Conservation (phyloP, 1,140 invertebrate genomes). For the Drosophila persimilis region DNA sequence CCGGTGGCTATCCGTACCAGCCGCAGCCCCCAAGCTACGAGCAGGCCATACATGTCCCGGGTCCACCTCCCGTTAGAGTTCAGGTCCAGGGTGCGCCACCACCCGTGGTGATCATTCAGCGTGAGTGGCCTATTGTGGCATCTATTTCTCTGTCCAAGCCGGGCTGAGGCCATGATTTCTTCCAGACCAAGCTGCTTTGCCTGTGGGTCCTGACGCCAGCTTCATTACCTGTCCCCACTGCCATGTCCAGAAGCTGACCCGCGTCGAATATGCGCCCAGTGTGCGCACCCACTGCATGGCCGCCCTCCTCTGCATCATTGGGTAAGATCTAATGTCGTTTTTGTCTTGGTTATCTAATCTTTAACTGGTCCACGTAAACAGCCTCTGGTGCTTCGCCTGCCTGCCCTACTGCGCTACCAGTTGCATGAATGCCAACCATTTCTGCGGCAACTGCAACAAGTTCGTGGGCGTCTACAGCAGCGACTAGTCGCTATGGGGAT, state of each 20-base stretch:
- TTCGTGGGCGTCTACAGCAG: slow-evolving; percentile 86
- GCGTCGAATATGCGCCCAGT: slow-evolving; percentile 84
- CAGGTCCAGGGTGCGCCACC: slow-evolving; percentile 27
- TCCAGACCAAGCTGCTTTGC: slow-evolving; percentile 54
- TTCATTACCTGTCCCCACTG: slow-evolving; percentile 85
- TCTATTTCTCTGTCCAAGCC: background rate
- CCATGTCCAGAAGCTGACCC: slow-evolving; percentile 84
- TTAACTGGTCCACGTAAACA: slow-evolving; percentile 14
- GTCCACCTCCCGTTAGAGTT: slow-evolving; percentile 11
- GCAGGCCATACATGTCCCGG: slow-evolving; percentile 61
- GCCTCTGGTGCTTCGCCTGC: slow-evolving; percentile 85
- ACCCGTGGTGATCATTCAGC: slow-evolving; percentile 73
- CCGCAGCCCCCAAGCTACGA: slow-evolving; percentile 68
- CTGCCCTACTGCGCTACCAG: slow-evolving; percentile 87
- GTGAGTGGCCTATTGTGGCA: slow-evolving; percentile 37
- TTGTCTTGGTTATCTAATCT: slow-evolving; percentile 36
- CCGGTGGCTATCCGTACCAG: slow-evolving; percentile 32
- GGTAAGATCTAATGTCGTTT: slow-evolving; percentile 79
- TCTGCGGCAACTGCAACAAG: slow-evolving; percentile 87
- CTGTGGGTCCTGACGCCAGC: slow-evolving; percentile 83
- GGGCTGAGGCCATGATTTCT: background rate
- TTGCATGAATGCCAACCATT: slow-evolving; percentile 87
- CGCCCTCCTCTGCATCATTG: slow-evolving; percentile 85
- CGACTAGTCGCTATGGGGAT: slow-evolving; percentile 26
- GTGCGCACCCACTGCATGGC: slow-evolving; percentile 86